Percentiles rank a stretch among this genome's conserved stretches.
These are phyloP conservation scores for Pyrochroa serraticornis DNA, from an alignment of 2,888 invertebrate species.

Conservation along the genomic window DNA sequence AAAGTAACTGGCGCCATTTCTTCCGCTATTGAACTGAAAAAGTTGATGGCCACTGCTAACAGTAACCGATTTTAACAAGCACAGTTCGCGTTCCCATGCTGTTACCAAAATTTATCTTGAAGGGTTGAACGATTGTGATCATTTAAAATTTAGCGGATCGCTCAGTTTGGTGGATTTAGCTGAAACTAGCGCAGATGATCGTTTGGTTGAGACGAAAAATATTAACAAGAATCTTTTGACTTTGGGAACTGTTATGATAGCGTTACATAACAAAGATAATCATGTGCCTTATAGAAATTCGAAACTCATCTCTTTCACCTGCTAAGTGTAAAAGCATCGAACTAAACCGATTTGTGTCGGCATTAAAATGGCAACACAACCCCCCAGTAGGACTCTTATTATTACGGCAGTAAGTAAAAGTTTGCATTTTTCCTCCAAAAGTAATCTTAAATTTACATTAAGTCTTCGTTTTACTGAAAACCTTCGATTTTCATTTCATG, in stretches of 20 bases:
- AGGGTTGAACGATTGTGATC: slow-evolving; percentile 67
- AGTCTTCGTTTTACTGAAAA: background rate
- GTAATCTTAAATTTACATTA: background rate
- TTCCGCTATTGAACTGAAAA: slow-evolving; percentile 69
- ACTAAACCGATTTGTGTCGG: no score
- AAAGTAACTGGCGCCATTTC: slow-evolving; percentile 66
- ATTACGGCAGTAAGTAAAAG: slow-evolving; percentile 94
- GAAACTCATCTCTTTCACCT: slow-evolving; percentile 83
- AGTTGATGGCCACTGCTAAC: slow-evolving; percentile 75
- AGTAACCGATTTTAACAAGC: slow-evolving; percentile 69
- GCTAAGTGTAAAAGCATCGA: no score
- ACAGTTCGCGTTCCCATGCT: no score
- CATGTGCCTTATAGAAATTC: slow-evolving; percentile 91
- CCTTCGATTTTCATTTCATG: background rate
- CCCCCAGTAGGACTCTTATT: slow-evolving; percentile 94
- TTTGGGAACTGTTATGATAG: slow-evolving; percentile 81
- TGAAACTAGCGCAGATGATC: slow-evolving; percentile 60
- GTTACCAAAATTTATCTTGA: slow-evolving; percentile 68
- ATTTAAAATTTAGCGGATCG: slow-evolving; percentile 70
- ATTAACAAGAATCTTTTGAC: slow-evolving; percentile 85
- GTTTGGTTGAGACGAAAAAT: slow-evolving; percentile 82
- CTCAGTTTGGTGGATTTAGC: slow-evolving; percentile 87
- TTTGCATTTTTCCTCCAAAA: slow-evolving; percentile 5
- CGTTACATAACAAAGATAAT: slow-evolving; percentile 79
- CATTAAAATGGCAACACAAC: slow-evolving; percentile 73